Evolutionary conservation across 2,797 vertebrate species (phyloP).

Genomic region (Melanotaenia nigrans): DNA sequence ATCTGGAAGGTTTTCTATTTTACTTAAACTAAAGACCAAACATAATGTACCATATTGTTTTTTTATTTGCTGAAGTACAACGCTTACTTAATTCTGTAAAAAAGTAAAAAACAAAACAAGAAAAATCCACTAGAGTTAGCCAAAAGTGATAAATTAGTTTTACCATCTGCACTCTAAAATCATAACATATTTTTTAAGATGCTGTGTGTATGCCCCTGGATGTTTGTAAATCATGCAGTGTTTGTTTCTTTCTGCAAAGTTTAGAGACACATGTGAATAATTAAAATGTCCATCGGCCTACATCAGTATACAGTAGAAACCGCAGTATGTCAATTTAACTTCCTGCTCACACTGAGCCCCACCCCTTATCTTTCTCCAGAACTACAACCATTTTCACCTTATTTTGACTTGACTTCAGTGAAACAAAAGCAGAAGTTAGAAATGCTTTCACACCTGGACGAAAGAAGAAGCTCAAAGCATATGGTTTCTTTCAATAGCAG

Average conservation of each 20-base stretch:
- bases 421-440: too few relatives aligned
- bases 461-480: too few relatives aligned
- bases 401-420: too few relatives aligned
- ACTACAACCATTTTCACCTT: too few relatives aligned
- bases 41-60: too few relatives aligned
- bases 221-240: not conserved
- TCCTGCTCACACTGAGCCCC: too few relatives aligned
- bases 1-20: too few relatives aligned
- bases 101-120: slow-evolving; percentile 12
- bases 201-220: not conserved
- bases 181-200: slow-evolving; percentile 11
- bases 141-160: slow-evolving; percentile 35
- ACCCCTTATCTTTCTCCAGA: too few relatives aligned
- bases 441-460: too few relatives aligned
- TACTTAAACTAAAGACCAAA: too few relatives aligned
- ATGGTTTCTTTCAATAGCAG: too few relatives aligned
- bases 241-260: slow-evolving; percentile 19
- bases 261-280: slow-evolving; percentile 25
- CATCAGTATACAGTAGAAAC: not conserved
- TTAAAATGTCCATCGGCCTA: not conserved
- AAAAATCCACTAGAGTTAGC: slow-evolving; percentile 18
- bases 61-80: not conserved
- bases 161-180: slow-evolving; percentile 36
- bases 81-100: not conserved
- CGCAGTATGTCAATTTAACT: too few relatives aligned